Evolutionary conservation across 2,888 invertebrate genomes (phyloP).

Genomic region (Scaptomyza reducta): DNA sequence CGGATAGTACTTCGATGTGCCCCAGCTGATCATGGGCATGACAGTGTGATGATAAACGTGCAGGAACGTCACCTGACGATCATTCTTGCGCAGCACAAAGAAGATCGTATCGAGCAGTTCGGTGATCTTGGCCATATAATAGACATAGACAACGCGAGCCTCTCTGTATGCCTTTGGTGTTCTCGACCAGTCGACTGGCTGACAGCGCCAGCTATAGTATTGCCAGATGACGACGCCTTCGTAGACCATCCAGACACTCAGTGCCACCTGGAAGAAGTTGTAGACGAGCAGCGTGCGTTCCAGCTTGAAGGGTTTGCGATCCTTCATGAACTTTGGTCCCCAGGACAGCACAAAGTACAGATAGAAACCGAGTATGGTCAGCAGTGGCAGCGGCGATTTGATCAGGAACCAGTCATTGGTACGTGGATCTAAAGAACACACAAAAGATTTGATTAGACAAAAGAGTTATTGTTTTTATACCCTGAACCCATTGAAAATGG

Average conservation of each 20-base stretch:
- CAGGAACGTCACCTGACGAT: slow-evolving; percentile 94
- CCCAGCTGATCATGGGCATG: slow-evolving; percentile 98
- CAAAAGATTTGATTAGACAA: neutral
- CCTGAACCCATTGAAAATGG: too few relatives aligned
- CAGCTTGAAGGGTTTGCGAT: slow-evolving; percentile 92
- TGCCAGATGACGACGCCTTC: slow-evolving; percentile 88
- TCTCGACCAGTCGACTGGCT: slow-evolving; percentile 94
- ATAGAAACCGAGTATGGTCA: slow-evolving; percentile 88
- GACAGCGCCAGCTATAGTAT: slow-evolving; percentile 95
- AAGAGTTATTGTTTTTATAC: neutral
- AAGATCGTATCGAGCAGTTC: slow-evolving; percentile 96
- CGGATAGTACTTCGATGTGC: slow-evolving; percentile 93
- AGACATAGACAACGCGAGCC: slow-evolving; percentile 91
- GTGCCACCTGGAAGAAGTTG: slow-evolving; percentile 93
- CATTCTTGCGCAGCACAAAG: slow-evolving; percentile 96
- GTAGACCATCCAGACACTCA: slow-evolving; percentile 91
- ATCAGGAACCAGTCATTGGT: slow-evolving; percentile 89
- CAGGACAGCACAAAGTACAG: slow-evolving; percentile 90
- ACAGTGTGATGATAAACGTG: slow-evolving; percentile 97
- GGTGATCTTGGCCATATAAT: slow-evolving; percentile 94
- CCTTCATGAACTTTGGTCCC: slow-evolving; percentile 94
- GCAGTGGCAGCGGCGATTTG: slow-evolving; percentile 88
- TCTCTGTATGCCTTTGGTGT: slow-evolving; percentile 90
- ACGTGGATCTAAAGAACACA: slow-evolving; percentile 85
- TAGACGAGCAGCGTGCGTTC: slow-evolving; percentile 92